Conservation (phyloP, 2,888 invertebrate species). For the Hirtodrosophila duncani region DNA sequence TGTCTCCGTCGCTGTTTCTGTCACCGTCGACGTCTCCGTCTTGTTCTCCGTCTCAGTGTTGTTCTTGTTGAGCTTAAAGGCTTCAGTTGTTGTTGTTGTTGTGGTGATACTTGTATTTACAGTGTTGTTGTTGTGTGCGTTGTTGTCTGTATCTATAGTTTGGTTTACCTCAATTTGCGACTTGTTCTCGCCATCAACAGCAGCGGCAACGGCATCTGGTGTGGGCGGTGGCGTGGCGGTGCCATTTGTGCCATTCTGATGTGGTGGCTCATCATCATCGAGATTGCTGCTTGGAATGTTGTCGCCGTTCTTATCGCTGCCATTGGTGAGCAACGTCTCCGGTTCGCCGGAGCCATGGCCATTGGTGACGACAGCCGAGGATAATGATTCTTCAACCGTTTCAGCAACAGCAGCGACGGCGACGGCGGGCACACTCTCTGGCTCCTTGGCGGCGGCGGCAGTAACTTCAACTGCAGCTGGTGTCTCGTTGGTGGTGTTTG, state of each 20-base stretch:
- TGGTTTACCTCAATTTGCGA: slow-evolving; percentile 76
- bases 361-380: slow-evolving; percentile 63
- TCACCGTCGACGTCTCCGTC: too few relatives aligned
- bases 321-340: slow-evolving; percentile 45
- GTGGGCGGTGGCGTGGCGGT: slow-evolving; percentile 61
- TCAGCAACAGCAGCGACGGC: slow-evolving; percentile 11
- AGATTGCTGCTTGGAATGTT: slow-evolving; percentile 54
- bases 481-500: slow-evolving; percentile 22
- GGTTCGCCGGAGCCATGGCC: slow-evolving; percentile 42
- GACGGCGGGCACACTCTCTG: slow-evolving; percentile 35
- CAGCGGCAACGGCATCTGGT: slow-evolving; percentile 50
- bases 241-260: slow-evolving; percentile 71
- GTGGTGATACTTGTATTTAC: slow-evolving; percentile 63
- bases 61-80: slow-evolving; percentile 41
- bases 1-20: too few relatives aligned
- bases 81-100: slow-evolving; percentile 50
- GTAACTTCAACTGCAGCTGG: slow-evolving; percentile 34
- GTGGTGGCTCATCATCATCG: slow-evolving; percentile 51
- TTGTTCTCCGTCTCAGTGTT: slow-evolving; percentile 50
- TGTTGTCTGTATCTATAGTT: slow-evolving; percentile 39
- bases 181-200: slow-evolving; percentile 65
- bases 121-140: slow-evolving; percentile 43
- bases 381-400: slow-evolving; percentile 10
- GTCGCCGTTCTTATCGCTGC: slow-evolving; percentile 72
- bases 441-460: slow-evolving; percentile 45